Percentiles rank a stretch among this genome's conserved stretches.
Conservation (phyloP, 2,888 invertebrate species). For the Neoaliturus tenellus region DNA sequence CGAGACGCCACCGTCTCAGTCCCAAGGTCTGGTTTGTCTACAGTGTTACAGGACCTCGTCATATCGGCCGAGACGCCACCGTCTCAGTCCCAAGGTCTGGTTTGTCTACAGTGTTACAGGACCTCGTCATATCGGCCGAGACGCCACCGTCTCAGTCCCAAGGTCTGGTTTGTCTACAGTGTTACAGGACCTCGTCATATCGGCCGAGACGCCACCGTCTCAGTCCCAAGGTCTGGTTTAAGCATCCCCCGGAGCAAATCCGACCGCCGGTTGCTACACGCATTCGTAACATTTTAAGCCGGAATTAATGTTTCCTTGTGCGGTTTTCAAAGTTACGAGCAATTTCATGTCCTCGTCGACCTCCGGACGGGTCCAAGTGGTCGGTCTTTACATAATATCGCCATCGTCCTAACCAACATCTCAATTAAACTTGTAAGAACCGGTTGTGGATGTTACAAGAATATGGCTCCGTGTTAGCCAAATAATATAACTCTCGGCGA, state of each 20-base stretch:
- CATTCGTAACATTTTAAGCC: neutral
- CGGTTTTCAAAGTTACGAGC: slow-evolving; percentile 37
- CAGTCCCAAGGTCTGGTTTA: neutral
- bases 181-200: no score
- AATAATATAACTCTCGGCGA: slow-evolving; percentile 17
- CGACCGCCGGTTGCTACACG: neutral
- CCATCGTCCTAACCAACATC: slow-evolving; percentile 19
- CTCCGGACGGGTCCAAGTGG: neutral
- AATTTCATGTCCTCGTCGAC: slow-evolving; percentile 19
- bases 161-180: no score
- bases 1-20: no score
- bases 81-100: no score
- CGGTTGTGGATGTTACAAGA: neutral
- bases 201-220: no score
- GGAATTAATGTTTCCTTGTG: neutral
- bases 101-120: no score
- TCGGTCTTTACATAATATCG: slow-evolving; percentile 21
- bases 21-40: no score
- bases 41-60: no score
- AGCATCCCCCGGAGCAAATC: neutral
- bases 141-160: no score
- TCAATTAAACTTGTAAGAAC: slow-evolving; percentile 29
- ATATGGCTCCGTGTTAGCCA: neutral
- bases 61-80: no score
- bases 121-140: no score